phyloP scores from a whole-genome alignment of 1,140 invertebrate genomes.

The Aphaenogaster floridana region DNA sequence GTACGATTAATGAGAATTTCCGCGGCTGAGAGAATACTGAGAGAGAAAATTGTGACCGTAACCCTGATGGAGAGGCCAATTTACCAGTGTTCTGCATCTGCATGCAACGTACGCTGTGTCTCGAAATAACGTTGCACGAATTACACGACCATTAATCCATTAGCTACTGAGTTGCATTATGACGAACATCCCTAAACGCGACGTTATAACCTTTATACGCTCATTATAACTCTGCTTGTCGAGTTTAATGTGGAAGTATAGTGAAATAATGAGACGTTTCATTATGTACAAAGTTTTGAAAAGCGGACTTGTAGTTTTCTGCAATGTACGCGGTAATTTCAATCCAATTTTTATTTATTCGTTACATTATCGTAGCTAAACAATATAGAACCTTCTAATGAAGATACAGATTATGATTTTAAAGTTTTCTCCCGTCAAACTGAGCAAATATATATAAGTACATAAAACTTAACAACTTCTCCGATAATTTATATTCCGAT shows the following conservation, averaged over 20 bases:
- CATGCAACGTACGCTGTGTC: constrained; percentile 56
- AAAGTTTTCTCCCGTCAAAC: neutral
- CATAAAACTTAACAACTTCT: neutral
- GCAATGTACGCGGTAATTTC: neutral
- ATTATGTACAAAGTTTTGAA: neutral
- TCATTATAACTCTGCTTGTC: neutral
- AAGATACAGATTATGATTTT: neutral
- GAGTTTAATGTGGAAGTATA: neutral
- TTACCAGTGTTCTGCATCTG: constrained; percentile 56
- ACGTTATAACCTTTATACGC: constrained; percentile 3
- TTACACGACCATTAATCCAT: constrained; percentile 44
- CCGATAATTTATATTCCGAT: neutral
- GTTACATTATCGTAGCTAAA: neutral
- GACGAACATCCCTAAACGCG: neutral
- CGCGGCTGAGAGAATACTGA: constrained; percentile 61
- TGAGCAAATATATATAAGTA: neutral
- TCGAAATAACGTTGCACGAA: constrained; percentile 56
- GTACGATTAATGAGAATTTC: constrained; percentile 79
- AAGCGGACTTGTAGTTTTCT: neutral
- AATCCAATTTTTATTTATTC: neutral
- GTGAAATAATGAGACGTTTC: neutral
- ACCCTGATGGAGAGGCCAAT: constrained; percentile 67
- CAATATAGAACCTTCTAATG: neutral
- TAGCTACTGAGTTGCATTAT: neutral
- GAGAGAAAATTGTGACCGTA: constrained; percentile 75